Evolutionary conservation across 2,797 vertebrate species (phyloP).

Genomic region (Tiaroga cobitis): DNA sequence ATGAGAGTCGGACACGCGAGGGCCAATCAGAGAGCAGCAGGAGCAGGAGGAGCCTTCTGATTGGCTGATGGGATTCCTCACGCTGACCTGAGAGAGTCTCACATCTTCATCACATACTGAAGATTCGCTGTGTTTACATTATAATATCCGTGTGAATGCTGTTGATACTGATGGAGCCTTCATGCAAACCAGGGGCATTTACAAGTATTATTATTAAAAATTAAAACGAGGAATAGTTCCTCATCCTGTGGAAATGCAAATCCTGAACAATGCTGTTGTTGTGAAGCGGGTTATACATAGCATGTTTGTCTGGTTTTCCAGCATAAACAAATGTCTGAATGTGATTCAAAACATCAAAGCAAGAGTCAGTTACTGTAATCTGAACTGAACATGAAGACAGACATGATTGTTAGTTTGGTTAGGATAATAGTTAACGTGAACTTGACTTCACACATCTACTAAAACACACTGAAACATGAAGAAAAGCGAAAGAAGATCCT

Average conservation of each 20-base stretch:
- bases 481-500: too few species aligned
- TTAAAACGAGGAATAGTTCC: neutral
- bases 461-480: too few species aligned
- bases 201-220: neutral
- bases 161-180: too few species aligned
- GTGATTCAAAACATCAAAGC: neutral
- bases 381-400: too few species aligned
- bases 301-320: neutral
- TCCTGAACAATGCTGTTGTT: neutral
- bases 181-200: neutral
- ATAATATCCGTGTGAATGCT: neutral
- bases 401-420: too few species aligned
- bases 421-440: neutral
- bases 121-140: neutral
- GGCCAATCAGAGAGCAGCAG: slow-evolving; percentile 13
- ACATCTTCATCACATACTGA: neutral
- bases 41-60: slow-evolving; percentile 4
- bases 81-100: neutral
- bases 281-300: neutral
- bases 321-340: neutral
- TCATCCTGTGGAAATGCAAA: neutral
- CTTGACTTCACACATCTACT: too few species aligned
- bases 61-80: slow-evolving; percentile 11
- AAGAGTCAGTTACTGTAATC: too few species aligned
- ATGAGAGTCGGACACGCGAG: too few species aligned